Conservation (phyloP, 1,140 invertebrate genomes). For the Drosophila kohkoa region DNA sequence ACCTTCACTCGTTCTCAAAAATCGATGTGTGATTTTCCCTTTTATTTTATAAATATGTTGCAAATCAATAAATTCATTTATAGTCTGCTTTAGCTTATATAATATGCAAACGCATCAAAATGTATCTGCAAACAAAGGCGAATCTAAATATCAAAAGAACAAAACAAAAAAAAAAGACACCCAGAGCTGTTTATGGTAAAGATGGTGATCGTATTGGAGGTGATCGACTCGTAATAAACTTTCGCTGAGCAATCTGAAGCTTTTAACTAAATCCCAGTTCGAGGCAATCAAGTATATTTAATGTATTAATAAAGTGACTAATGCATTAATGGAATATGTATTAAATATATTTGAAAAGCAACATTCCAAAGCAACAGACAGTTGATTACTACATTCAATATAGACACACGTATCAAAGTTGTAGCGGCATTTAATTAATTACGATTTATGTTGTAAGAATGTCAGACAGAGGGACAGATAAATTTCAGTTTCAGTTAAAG, state of each 20-base stretch:
- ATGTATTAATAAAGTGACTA: background rate
- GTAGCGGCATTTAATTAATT: conserved; percentile 26
- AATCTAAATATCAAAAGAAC: background rate
- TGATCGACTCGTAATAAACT: background rate
- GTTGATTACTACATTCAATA: conserved; percentile 4
- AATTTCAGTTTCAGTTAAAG: conserved; percentile 8
- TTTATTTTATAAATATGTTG: no score
- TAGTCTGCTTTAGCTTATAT: background rate
- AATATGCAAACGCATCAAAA: background rate
- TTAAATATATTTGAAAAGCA: background rate
- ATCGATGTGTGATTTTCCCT: background rate
- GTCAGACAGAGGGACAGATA: conserved; percentile 19
- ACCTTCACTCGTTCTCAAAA: background rate
- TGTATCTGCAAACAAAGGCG: background rate
- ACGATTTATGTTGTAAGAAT: conserved; percentile 21
- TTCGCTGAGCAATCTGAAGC: background rate
- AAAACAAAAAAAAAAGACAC: background rate
- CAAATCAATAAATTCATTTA: background rate
- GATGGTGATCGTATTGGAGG: background rate
- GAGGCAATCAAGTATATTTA: background rate
- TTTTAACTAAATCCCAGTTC: background rate
- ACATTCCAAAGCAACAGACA: background rate
- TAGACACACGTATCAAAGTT: conserved; percentile 1
- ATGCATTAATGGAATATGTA: background rate
- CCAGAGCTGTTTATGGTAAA: background rate